Conservation (phyloP, 2,888 invertebrate species). For the Agrenia bidenticulata region DNA sequence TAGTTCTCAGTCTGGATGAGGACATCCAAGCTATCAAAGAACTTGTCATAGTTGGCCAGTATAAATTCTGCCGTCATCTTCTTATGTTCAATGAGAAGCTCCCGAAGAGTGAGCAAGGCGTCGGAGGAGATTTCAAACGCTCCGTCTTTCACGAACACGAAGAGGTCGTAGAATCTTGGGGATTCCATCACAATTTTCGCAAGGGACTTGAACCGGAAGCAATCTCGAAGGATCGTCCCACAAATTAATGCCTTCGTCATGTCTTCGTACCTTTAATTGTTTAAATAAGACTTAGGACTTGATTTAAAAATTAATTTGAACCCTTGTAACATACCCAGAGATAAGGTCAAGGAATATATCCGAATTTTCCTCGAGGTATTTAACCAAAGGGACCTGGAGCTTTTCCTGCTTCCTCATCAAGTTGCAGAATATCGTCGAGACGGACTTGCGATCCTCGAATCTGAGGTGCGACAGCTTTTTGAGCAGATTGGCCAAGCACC, state of each 20-base stretch:
- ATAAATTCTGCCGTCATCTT: not conserved
- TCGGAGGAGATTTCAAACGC: constrained; percentile 8
- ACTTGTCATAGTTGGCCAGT: not conserved
- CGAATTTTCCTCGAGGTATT: not conserved
- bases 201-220: not conserved
- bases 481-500: not conserved
- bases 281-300: too few relatives aligned
- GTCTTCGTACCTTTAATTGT: not conserved
- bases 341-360: not conserved
- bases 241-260: not conserved
- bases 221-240: constrained; percentile 17
- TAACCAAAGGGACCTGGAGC: not conserved
- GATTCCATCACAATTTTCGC: constrained; percentile 2
- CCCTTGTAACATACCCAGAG: constrained; percentile 4
- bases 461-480: not conserved
- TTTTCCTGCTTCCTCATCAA: not conserved
- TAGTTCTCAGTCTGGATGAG: constrained; percentile 2
- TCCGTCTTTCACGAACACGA: constrained; percentile 5
- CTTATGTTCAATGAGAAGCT: constrained; percentile 4
- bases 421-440: constrained; percentile 6
- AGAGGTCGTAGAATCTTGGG: constrained; percentile 3
- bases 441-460: constrained; percentile 14
- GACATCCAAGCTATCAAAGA: not conserved
- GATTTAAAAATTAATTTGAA: not conserved
- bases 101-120: constrained; percentile 6